Evolutionary conservation across 2,888 invertebrate genomes (phyloP), one percentile per base, ranked within the genome.

Genomic region (Epinotia demarniana): DNA sequence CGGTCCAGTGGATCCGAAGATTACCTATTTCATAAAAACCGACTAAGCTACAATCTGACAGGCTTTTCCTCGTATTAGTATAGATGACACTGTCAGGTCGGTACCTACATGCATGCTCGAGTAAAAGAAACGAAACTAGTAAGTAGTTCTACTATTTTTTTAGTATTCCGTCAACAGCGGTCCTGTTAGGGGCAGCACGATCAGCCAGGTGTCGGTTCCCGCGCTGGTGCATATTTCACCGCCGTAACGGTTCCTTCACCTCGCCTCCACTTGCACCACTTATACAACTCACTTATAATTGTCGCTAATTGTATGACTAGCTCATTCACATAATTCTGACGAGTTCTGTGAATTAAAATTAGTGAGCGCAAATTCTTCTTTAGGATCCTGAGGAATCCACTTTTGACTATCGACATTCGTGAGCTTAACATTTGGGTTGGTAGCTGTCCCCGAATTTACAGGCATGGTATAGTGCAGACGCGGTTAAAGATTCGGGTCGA

Each of bases 191-290:
- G 2, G 43, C 60, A 33, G 13, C 39, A n/a, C 55, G 72, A 58
- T 64, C 73, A 58, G 49, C 58, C 63, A 74, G 74, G 69, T 74
- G 74, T 5, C 19, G n/a, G 33, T 74, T 74, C 74, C 74, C 74
- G 74, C 74, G 74, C 73, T 63, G 69, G 39, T 74, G 69, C 74
- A 70, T 74, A 69, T 63, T 74, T 74, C 63, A 74, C 69, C 23
- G 62, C 57, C 72, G 33, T 57, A 43, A 6, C 58, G 33, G 69
- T 74, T 49, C 69, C 63, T 74, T 70, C 74, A 74, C 74, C 74
- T 62, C 57, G 57, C 49, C 49, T 23, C 16, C 19, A 23, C 68
- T 43, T 0, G 43, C 68, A 69, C 68, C 68, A 69, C 69, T 69
- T 69, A 69, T 57, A 67, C 46, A 46, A 57, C 58, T 68, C 57